Evolutionary conservation across 2,888 invertebrate species (phyloP), one percentile per base, ranked within the genome.

Genomic region (Rhimphoctona megacephalus): DNA sequence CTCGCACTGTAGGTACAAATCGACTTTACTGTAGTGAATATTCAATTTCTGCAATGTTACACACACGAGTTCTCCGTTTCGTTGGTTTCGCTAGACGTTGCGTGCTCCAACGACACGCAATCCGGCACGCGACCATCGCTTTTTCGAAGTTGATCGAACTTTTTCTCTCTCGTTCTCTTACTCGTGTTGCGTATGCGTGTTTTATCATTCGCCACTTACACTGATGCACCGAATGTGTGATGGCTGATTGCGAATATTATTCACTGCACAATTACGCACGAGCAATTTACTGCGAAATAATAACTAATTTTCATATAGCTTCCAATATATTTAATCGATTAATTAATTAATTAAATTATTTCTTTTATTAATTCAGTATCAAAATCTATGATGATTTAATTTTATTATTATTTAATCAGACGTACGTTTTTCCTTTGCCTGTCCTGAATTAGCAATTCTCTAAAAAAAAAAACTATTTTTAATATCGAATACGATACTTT

Each of bases 61-160:
- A n/a, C 64, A 43, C 39, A 57, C 70, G 61, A 22, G 22, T 57
- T 30, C 52, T 43, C 46, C 36, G 73, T 43, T 79, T 72, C 14
- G 54, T 43, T 66, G 25, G 73, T 43, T 79, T 72, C 14, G 54
- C 52, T 66, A 33, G 61, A 64, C 70, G 33, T 66, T 77, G 54
- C 54, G 80, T 82, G 79, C 64, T 70, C 30, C 14, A 39, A 22
- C 80, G 72, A 83, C 86, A 81, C 73, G 81, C 76, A 66, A 76
- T 70, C 61, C 76, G 61, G 74, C 61, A 70, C 80, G 86, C 76
- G 76, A 83, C 82, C 72, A 61, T 54, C 77, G 69, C 67, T 86
- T 83, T 81, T 83, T 76, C 30, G 22, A 81, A 86, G 77, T 86
- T 76, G 70, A 84, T 84, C 84, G 84, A 84, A 84, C 85, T 81